These are phyloP conservation scores for Solenopsis fugax DNA, from an alignment of 1,140 invertebrate species.

Conservation along the genomic window DNA sequence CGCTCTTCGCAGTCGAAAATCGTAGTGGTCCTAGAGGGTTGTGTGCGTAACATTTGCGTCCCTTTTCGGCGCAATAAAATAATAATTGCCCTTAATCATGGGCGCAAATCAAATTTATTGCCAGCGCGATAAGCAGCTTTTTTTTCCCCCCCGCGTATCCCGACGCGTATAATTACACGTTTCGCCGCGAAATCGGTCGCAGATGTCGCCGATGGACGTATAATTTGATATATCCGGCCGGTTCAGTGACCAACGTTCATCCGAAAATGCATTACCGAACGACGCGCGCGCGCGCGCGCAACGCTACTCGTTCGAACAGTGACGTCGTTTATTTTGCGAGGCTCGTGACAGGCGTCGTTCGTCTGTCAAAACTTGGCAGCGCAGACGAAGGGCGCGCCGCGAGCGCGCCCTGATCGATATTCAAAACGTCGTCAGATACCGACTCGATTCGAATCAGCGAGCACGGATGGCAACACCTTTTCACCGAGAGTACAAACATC, in stretches of 20 bases:
- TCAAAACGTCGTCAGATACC: constrained; percentile 42
- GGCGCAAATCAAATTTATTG: constrained; percentile 70
- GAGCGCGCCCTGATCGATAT: constrained; percentile 48
- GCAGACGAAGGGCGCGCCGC: constrained; percentile 1
- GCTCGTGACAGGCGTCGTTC: constrained; percentile 18
- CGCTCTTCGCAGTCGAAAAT: constrained; percentile 41
- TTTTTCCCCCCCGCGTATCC: constrained; percentile 51
- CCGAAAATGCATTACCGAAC: constrained; percentile 70
- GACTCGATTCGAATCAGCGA: constrained; percentile 46
- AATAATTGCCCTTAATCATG: constrained; percentile 71
- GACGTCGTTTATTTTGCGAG: constrained; percentile 60
- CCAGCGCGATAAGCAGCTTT: constrained; percentile 28
- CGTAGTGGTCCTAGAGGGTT: constrained; percentile 12
- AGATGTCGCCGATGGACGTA: constrained; percentile 67
- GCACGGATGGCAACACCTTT: constrained; percentile 45
- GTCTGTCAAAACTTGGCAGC: constrained; percentile 34
- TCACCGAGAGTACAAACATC: constrained; percentile 25
- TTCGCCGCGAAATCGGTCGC: constrained; percentile 61
- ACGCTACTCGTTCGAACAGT: neutral
- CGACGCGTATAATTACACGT: constrained; percentile 63
- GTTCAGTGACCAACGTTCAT: constrained; percentile 56
- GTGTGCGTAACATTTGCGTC: constrained; percentile 36
- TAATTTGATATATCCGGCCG: constrained; percentile 69
- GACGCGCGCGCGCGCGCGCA: neutral
- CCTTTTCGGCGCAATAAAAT: constrained; percentile 65